Percentiles rank a stretch among this genome's conserved stretches.
phyloP scores from a whole-genome alignment of 2,113 vertebrate species.

The Vulpes lagopus region DNA sequence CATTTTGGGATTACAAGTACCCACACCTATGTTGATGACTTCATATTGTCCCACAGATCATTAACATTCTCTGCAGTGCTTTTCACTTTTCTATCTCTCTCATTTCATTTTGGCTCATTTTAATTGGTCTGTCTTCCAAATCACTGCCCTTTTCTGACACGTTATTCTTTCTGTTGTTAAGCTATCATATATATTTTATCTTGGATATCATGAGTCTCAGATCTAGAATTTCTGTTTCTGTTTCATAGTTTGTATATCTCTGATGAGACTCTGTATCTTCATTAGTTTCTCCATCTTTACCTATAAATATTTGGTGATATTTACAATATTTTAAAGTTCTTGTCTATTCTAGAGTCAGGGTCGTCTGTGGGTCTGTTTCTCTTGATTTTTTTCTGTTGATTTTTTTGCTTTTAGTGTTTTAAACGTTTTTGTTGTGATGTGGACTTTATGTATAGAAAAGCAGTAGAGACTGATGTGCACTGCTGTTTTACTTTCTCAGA shows the following conservation, averaged over 20 bases:
- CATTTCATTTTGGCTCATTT: not conserved
- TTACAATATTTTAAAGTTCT: not conserved
- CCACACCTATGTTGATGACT: not conserved
- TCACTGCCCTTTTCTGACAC: not conserved
- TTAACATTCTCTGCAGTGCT: fast-evolving
- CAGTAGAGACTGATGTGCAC: too few relatives aligned
- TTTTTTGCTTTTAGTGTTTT: not conserved
- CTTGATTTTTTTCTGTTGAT: not conserved
- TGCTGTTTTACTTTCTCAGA: not conserved
- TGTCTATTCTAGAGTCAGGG: not conserved
- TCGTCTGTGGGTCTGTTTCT: not conserved
- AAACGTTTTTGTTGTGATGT: not conserved
- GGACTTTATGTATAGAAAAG: not conserved
- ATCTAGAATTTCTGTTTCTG: not conserved
- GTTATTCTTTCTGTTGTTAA: not conserved
- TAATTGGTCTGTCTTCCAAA: not conserved
- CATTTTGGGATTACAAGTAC: not conserved
- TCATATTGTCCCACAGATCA: not conserved
- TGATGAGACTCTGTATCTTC: not conserved
- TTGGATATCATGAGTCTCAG: not conserved
- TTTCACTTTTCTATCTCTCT: not conserved
- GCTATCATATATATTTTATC: not conserved
- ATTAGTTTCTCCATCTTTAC: not conserved
- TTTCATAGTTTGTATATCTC: not conserved
- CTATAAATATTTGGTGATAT: not conserved